Percentiles rank a stretch among this genome's conserved stretches.
These are phyloP conservation scores for Nudaria mundana DNA, from an alignment of 2,888 invertebrate species.

Conservation along the genomic window DNA sequence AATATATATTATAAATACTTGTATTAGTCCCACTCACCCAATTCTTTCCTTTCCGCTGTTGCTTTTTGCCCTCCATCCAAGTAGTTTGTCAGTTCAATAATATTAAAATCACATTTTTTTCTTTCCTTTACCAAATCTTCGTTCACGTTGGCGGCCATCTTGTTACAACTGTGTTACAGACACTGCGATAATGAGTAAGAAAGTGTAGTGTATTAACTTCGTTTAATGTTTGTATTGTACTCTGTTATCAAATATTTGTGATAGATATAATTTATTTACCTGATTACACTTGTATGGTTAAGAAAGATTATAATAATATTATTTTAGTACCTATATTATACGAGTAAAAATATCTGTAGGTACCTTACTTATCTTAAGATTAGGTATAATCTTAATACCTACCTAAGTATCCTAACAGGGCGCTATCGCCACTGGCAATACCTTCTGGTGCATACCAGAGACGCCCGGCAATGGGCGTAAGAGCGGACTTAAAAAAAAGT, in stretches of 20 bases:
- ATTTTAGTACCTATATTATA: background rate
- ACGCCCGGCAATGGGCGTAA: too few relatives aligned
- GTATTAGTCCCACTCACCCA: conserved; percentile 47
- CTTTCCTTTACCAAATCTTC: conserved; percentile 86
- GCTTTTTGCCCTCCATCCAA: conserved; percentile 86
- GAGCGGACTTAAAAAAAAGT: too few relatives aligned
- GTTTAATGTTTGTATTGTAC: background rate
- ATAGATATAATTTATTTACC: background rate
- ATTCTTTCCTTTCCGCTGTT: conserved; percentile 81
- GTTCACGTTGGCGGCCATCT: conserved; percentile 66
- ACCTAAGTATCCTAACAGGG: too few relatives aligned
- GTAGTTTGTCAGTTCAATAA: conserved; percentile 87
- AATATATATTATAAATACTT: too few relatives aligned
- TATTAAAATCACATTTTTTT: conserved; percentile 85
- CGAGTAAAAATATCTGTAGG: too few relatives aligned
- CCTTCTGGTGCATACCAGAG: too few relatives aligned
- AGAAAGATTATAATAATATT: background rate
- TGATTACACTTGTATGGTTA: too few relatives aligned
- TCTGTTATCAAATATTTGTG: background rate
- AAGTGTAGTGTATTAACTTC: background rate
- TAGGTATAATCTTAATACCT: too few relatives aligned
- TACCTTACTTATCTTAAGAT: too few relatives aligned
- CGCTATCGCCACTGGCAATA: too few relatives aligned
- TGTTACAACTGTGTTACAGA: background rate
- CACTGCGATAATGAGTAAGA: background rate